Base-by-base conservation (phyloP, 2,113 vertebrate species). In the Calidris pugnax region DNA sequence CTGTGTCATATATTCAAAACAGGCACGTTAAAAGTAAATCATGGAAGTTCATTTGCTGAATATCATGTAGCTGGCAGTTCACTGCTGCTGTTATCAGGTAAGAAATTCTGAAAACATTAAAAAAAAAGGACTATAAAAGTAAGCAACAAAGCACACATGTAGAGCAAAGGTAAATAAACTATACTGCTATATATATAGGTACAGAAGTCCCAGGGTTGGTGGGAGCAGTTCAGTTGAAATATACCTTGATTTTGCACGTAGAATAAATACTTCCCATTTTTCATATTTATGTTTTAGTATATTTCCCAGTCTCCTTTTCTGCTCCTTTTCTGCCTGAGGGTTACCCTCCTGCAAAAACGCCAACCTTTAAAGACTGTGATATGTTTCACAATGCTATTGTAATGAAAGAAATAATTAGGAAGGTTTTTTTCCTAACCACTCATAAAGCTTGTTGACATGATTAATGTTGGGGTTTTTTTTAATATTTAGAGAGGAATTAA, bases 261-360 rank as follows among this genome's bases (percentile, higher is more conserved):
- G 30, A 81, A 62, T 10, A 48, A 63, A 62, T 68, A 6, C 2
- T 53, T 47, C 4, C 2, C 35, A 7, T 35, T 50, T 85, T 64
- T 69, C 12, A 3, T 23, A 24, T 69, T 85, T 51, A 16, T 33
- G 0, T 67, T 84, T 66, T 30, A 68, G 35, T 74, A 4, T 26
- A 33, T 57, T 72, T 92, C 5, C 4, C 1, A 18, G 57, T 78
- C 15, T 37, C 3, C 4, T 78, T 53, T 50, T 43, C 23, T 81
- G 3, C 15, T 37, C 3, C 4, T 78, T 53, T 50, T 43, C 23
- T 81, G 3, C 3, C 22, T 50, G 19, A 55, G 20, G 2, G 4
- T 37, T 72, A 35, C 1, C 0, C 2, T 53, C 3, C 4, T 4
- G 0, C 41, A 47, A 75, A 53, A 35, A 0, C 0, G 1, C 5